Evolutionary conservation across 2,888 invertebrate genomes (phyloP).

Genomic region (Geophilus truncorum): DNA sequence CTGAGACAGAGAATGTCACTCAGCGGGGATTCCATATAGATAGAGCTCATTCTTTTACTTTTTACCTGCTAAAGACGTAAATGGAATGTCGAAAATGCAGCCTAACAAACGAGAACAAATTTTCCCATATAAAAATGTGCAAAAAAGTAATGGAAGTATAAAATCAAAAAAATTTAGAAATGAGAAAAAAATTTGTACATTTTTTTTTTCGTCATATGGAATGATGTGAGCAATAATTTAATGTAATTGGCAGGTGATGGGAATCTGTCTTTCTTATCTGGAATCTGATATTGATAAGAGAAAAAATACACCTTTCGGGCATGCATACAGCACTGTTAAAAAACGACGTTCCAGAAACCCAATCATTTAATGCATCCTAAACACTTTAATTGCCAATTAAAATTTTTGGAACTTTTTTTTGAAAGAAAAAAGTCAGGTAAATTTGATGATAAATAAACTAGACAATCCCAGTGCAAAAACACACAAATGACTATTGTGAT

Average conservation of each 20-base stretch:
- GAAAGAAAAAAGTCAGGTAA: background rate
- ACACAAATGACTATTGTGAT: background rate
- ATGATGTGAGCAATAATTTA: too few relatives aligned
- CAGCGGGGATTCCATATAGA: background rate
- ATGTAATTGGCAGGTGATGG: background rate
- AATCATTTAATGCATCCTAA: background rate
- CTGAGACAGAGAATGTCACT: slow-evolving; percentile 21
- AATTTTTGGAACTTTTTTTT: background rate
- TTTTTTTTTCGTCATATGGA: too few relatives aligned
- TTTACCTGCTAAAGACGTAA: background rate
- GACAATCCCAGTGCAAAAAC: too few relatives aligned
- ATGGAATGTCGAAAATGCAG: background rate
- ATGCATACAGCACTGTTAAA: background rate
- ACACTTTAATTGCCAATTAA: slow-evolving; percentile 5
- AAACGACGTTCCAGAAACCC: background rate
- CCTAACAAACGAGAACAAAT: background rate
- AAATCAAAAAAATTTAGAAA: too few relatives aligned
- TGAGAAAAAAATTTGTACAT: too few relatives aligned
- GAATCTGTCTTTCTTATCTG: background rate
- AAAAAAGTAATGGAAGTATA: too few relatives aligned
- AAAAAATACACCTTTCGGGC: background rate
- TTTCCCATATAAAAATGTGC: background rate
- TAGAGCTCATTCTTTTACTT: background rate
- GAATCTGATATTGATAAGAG: background rate
- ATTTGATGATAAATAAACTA: background rate